Evolutionary conservation across 1,140 invertebrate species (phyloP), one percentile per base, ranked within the genome.

Genomic region (Halictus rubicundus): DNA sequence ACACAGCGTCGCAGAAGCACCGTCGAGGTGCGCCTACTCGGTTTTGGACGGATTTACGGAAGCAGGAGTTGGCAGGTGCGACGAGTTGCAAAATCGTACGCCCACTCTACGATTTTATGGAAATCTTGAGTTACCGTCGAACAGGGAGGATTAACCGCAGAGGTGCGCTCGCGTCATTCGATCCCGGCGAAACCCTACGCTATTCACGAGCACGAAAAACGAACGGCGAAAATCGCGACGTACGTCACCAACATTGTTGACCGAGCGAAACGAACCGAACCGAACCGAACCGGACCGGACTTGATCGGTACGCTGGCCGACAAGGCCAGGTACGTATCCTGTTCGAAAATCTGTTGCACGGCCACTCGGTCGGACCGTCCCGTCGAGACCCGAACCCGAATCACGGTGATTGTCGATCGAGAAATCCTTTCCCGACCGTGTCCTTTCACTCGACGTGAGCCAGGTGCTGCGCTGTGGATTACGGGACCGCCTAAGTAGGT

Each of bases 401-500:
- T 70, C 32, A 27, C 75, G 68, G 25, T 60, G 61, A 71, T n/a
- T 25, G 6, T 71, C 16, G 23, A 6, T 46, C n/a, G 9, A 12
- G 21, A 65, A 54, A 42, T 80, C 78, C 78, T 63, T 76, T 76
- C 78, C 63, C 64, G 21, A 68, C 21, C 14, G 52, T 73, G 57
- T 78, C 80, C 75, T 78, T 78, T 82, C 76, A 82, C 80, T 71
- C 57, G 52, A 21, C 16, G 49, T 16, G 16, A 7, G 27, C 74
- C 78, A 76, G 72, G 65, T 80, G 72, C 49, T 57, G 12, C 42
- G 42, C 37, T 57, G 76, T 32, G 73, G 76, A 69, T 69, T 76
- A 64, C 65, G 37, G 37, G 49, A 46, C 37, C 57, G 72, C 9
- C 54, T 57, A 76, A 76, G 16, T 57, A 65, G 49, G 25, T 25